These are phyloP conservation scores for Ptychobarbus kaznakovi DNA, from an alignment of 2,797 vertebrate genomes.

Conservation along the genomic window DNA sequence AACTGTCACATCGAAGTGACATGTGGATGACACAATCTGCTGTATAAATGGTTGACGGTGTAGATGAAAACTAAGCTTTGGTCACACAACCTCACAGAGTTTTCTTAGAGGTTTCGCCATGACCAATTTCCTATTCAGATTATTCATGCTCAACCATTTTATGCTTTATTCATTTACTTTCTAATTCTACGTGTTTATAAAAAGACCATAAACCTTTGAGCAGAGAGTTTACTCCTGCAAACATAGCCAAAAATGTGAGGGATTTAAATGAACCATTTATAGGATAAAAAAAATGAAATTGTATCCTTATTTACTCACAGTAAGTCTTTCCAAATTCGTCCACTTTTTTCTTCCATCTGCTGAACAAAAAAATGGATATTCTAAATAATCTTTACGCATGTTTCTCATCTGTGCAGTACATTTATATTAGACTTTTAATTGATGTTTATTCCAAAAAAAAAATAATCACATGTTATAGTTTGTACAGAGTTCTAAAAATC, in stretches of 20 bases:
- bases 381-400: not conserved
- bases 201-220: conserved; percentile 21
- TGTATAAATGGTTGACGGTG: not conserved
- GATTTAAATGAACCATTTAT: not conserved
- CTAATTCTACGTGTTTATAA: not conserved
- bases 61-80: not conserved
- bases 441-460: not conserved
- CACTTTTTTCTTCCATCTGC: not conserved
- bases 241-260: not conserved
- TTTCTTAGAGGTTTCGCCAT: conserved; percentile 3
- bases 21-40: conserved; percentile 19
- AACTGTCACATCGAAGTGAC: conserved; percentile 38
- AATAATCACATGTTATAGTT: not conserved
- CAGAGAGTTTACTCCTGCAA: conserved; percentile 9
- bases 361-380: not conserved
- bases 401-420: not conserved
- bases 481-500: not conserved
- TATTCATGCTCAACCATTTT: conserved; percentile 1
- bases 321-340: not conserved
- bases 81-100: not conserved
- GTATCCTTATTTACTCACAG: not conserved
- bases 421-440: not conserved
- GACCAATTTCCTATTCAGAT: conserved; percentile 15
- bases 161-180: not conserved
- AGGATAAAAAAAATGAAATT: not conserved